Base-by-base conservation (phyloP, 2,797 vertebrate genomes). In the Lemur catta region DNA sequence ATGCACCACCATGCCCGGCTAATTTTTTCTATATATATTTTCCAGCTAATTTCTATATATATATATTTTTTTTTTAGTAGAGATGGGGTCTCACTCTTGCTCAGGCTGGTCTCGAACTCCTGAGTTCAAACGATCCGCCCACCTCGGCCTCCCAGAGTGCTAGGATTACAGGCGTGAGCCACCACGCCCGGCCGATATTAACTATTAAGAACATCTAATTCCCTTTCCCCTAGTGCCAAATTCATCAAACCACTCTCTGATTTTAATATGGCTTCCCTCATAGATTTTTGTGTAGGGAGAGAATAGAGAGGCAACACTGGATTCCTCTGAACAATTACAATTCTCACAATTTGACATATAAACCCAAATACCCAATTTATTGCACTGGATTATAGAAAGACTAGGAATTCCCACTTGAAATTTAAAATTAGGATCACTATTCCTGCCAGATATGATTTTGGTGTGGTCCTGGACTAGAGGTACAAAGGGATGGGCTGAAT, bases 301-400 rank as follows among this genome's bases (percentile, higher is more conserved):
- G 46, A 76, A 71, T 82, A 59, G 74, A 95, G 94, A 86, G 35
- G 38, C 55, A 91, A 81, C 35, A 89, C 55, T 79, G 24, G 43
- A 84, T 71, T 75, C 76, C 59, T 93, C 71, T 84, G 75, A 90
- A 55, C 22, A 94, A 38, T 85, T 46, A 26, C 67, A 84, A 72
- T 94, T 91, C 41, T 92, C 41, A 89, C 41, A 67, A 65, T 82
- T 95, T 90, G 90, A 95, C 72, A 89, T 22, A 96, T 78, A 94
- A 91, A 89, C 28, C 50, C 74, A 94, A 91, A 84, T 43, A 59
- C 35, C 35, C 76, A 94, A 80, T 82, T 74, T 94, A 95, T 75
- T 84, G 43, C 24, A 75, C 30, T 91, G 41, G 84, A 43, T 82
- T 96, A 88, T 33, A 88, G 33, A 95, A 93, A 95, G 69, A 93